These are phyloP conservation scores for Numenius phaeopus DNA, from an alignment of 2,797 vertebrate species.

Conservation along the genomic window DNA sequence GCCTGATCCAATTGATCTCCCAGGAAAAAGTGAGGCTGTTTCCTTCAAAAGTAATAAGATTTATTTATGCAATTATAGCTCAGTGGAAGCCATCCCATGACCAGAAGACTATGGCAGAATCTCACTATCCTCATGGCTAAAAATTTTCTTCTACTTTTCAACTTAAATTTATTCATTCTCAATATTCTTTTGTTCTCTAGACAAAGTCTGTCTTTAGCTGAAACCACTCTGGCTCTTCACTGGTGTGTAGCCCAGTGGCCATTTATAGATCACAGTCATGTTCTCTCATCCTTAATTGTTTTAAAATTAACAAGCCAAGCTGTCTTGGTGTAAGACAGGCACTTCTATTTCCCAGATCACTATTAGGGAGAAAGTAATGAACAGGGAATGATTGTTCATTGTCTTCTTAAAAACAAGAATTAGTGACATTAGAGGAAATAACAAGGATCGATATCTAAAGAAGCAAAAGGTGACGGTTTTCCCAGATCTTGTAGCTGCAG, in stretches of 20 bases:
- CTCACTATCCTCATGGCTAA: not conserved
- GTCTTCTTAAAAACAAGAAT: not conserved
- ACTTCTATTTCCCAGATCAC: not conserved
- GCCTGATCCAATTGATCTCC: not conserved
- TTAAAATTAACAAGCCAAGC: slow-evolving; percentile 1
- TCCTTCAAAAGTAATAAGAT: not conserved
- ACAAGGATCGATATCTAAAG: not conserved
- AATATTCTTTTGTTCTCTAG: not conserved
- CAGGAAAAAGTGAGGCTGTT: not conserved
- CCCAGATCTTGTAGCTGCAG: not conserved
- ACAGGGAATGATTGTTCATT: not conserved
- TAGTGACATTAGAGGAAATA: not conserved
- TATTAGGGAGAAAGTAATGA: not conserved
- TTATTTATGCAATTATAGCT: not conserved
- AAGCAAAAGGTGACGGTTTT: not conserved
- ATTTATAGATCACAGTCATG: fast-evolving
- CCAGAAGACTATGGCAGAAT: not conserved
- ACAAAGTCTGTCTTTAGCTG: not conserved
- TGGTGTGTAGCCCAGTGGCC: not conserved
- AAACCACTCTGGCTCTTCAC: not conserved
- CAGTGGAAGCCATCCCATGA: not conserved
- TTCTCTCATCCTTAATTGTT: not conserved
- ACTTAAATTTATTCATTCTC: not conserved
- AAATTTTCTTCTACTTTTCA: not conserved
- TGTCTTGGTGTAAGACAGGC: not conserved